Evolutionary conservation across 2,888 invertebrate species (phyloP).

Genomic region (Myopa testacea): DNA sequence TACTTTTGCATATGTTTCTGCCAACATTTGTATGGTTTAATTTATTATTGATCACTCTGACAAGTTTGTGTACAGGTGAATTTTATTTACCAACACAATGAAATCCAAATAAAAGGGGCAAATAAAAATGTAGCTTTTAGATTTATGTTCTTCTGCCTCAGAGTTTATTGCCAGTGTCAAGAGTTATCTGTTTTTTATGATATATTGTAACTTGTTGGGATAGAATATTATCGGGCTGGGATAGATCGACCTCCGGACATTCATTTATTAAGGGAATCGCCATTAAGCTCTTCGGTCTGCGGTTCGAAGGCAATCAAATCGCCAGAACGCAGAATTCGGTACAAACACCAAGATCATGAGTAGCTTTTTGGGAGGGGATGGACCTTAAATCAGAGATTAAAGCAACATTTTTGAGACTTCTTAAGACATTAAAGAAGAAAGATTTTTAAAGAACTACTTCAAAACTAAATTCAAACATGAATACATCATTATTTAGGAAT

Average conservation of each 20-base stretch:
- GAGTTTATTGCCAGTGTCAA: constrained; percentile 36
- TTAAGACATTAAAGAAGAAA: too few relatives aligned
- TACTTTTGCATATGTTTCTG: constrained; percentile 50
- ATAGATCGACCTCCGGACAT: constrained; percentile 16
- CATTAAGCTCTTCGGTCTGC: not conserved
- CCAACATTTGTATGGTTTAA: constrained; percentile 40
- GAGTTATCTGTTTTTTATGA: constrained; percentile 29
- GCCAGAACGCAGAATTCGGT: not conserved
- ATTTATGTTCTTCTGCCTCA: constrained; percentile 32
- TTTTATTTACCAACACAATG: constrained; percentile 32
- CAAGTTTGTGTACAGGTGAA: constrained; percentile 46
- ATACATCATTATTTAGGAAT: too few relatives aligned
- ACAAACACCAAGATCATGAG: too few relatives aligned
- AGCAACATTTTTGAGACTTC: too few relatives aligned
- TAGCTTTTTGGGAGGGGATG: not conserved
- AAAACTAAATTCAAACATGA: too few relatives aligned
- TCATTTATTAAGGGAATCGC: constrained; percentile 2
- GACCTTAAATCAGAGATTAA: not conserved
- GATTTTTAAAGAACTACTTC: too few relatives aligned
- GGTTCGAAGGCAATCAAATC: constrained; percentile 1
- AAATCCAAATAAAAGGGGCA: not conserved
- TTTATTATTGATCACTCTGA: constrained; percentile 50
- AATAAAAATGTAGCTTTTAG: constrained; percentile 26
- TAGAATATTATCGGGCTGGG: not conserved
- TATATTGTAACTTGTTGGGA: constrained; percentile 5